Evolutionary conservation across 2,888 invertebrate genomes (phyloP), one percentile per base, ranked within the genome.

Genomic region (Yponomeuta malinellus): DNA sequence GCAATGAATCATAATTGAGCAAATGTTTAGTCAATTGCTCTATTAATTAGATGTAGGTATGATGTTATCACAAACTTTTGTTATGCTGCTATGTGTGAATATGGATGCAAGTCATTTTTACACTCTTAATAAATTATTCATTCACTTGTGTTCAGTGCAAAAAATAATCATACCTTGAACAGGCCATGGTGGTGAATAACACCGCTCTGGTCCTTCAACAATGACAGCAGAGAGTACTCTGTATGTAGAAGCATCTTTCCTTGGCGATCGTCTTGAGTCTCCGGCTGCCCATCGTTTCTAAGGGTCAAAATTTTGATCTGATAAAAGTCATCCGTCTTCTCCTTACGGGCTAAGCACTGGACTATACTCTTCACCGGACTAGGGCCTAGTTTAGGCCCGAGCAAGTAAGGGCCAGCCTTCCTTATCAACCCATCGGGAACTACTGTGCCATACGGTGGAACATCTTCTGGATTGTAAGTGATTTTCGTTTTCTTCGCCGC

Each of bases 161-260:
- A 67, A 37, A 43, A 37, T 12, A 69, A 48, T 23, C 23, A 74
- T 83, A 95, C 96, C 93, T 95, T 95, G 81, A 95, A 96, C 73
- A 96, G 89, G 59, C 95, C 96, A 88, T 96, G 95, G 79, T 95
- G 95, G 80, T 96, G 95, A 72, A 96, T 94, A 12, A 96, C 95
- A 31, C 96, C 96, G 75, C 94, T 93, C 78, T 95, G 94, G 78
- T 95, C 93, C 72, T 94, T 93, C 43, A 96, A 86, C 71, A 96
- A 82, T 5, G 95, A 95, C 63, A 96, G 85, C 10, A 96, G 83
- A 8, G 95, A 95, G 83, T 95, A 95, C 81, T 96, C 96, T 0
- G 96, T 96, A 77, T 96, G 95, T 23, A 96, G 82, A 37, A 96
- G 82, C 95, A 96, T 95, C 86, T 96, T 96, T 2, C 96, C 96